Conservation (phyloP, 2,888 invertebrate species). For the Mactromeris polynyma region DNA sequence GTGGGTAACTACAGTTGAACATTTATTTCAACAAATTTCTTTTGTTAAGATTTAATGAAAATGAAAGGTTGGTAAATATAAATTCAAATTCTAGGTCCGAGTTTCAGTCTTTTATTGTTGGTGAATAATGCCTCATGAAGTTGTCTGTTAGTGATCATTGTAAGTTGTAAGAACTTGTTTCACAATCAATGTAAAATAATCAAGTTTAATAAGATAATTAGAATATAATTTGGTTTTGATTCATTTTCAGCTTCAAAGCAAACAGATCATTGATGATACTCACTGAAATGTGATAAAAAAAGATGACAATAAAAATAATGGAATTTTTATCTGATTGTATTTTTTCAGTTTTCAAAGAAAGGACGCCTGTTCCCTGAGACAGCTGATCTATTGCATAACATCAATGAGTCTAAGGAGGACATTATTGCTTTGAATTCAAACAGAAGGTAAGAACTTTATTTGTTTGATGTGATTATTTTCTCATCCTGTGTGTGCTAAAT, state of each 20-base stretch:
- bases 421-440: conserved; percentile 47
- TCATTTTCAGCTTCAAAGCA: not conserved
- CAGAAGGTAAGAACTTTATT: conserved; percentile 60
- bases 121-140: too few relatives aligned
- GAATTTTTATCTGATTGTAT: conserved; percentile 4
- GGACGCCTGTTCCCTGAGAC: conserved; percentile 68
- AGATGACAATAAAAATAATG: not conserved
- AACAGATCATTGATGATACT: not conserved
- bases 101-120: too few relatives aligned
- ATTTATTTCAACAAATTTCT: too few relatives aligned
- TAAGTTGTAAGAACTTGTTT: too few relatives aligned
- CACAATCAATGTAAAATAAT: too few relatives aligned
- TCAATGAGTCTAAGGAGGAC: conserved; percentile 54
- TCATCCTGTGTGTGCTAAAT: not conserved
- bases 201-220: too few relatives aligned
- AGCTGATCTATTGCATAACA: conserved; percentile 61
- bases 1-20: too few relatives aligned
- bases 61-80: too few relatives aligned
- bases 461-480: not conserved
- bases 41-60: too few relatives aligned
- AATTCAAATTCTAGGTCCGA: too few relatives aligned
- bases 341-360: conserved; percentile 63
- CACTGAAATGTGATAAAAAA: not conserved
- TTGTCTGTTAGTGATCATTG: too few relatives aligned
- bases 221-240: not conserved